phyloP scores from a whole-genome alignment of 1,140 invertebrate genomes.

The Hyphantria cunea region DNA sequence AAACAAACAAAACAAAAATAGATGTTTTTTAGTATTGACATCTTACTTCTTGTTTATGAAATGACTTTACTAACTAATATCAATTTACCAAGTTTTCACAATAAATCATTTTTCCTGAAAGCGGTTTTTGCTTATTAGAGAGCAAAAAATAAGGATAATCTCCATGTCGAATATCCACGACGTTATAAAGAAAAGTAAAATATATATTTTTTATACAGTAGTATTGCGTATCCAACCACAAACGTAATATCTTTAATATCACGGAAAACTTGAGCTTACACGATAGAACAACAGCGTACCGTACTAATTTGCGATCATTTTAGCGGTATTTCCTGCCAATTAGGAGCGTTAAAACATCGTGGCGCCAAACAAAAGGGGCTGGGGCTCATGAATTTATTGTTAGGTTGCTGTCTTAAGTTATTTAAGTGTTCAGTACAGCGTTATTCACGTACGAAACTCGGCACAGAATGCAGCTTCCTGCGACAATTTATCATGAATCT shows the following conservation, averaged over 20 bases:
- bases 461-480: constrained; percentile 74
- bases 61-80: too few relatives aligned
- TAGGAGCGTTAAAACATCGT: constrained; percentile 62
- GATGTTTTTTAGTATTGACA: too few relatives aligned
- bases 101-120: too few relatives aligned
- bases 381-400: constrained; percentile 77
- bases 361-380: constrained; percentile 61
- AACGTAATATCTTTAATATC: background rate
- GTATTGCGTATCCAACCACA: background rate
- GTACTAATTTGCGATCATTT: constrained; percentile 64
- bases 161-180: too few relatives aligned
- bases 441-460: constrained; percentile 71
- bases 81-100: too few relatives aligned
- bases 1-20: too few relatives aligned
- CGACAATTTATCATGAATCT: constrained; percentile 81
- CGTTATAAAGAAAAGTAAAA: too few relatives aligned
- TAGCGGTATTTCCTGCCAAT: constrained; percentile 73
- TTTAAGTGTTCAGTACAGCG: constrained; percentile 74
- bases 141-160: too few relatives aligned
- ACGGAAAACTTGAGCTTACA: background rate
- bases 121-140: too few relatives aligned
- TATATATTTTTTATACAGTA: too few relatives aligned
- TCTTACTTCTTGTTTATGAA: too few relatives aligned
- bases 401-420: constrained; percentile 77
- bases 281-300: constrained; percentile 10